Percentiles rank a stretch among this genome's conserved stretches.
Conservation (phyloP, 2,113 vertebrate genomes). For the Patagioenas fasciata region DNA sequence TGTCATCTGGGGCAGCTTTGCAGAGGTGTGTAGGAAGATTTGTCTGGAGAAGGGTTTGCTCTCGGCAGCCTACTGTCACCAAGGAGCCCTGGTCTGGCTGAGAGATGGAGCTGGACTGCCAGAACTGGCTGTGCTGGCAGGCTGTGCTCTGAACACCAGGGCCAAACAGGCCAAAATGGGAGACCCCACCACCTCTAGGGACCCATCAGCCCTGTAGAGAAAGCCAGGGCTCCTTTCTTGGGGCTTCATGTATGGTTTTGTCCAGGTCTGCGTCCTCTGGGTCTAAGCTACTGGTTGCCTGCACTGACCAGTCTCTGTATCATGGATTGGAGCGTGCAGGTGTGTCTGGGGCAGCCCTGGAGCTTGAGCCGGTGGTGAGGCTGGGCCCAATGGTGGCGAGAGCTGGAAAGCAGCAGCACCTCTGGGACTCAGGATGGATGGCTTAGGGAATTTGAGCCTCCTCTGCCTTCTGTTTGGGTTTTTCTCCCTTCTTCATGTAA, state of each 20-base stretch:
- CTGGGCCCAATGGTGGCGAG: not conserved
- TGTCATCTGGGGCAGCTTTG: not conserved
- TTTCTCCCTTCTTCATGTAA: not conserved
- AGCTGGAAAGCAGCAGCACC: not conserved
- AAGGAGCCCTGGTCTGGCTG: not conserved
- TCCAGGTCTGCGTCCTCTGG: not conserved
- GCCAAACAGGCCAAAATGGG: not conserved
- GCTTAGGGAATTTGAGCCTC: not conserved
- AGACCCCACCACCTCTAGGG: not conserved
- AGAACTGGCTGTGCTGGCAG: not conserved
- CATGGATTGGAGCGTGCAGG: not conserved
- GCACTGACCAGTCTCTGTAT: accelerated
- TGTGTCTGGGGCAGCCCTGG: accelerated
- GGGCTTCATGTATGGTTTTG: not conserved
- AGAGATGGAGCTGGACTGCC: not conserved
- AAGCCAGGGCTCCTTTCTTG: accelerated
- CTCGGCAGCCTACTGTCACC: accelerated
- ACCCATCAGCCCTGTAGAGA: not conserved
- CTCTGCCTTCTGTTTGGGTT: not conserved
- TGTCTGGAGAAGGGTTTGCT: not conserved
- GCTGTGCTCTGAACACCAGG: not conserved
- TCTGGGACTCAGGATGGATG: not conserved
- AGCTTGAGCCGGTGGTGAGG: not conserved
- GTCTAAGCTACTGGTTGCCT: not conserved
- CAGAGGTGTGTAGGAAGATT: not conserved